These are phyloP conservation scores for Indri indri DNA, from an alignment of 2,113 vertebrate genomes.

Conservation along the genomic window DNA sequence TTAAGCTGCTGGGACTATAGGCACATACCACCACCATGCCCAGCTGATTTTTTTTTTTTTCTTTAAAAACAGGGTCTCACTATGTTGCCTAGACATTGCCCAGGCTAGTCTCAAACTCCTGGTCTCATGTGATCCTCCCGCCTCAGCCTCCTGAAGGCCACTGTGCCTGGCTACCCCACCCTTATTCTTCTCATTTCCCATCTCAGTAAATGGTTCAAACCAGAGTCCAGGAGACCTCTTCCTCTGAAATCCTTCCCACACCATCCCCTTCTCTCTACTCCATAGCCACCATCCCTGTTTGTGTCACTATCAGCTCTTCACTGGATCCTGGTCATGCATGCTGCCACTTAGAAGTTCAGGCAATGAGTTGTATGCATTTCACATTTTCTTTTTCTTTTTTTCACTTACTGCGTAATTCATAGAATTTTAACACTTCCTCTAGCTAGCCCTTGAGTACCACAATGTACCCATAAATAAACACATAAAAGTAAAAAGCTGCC, in stretches of 20 bases:
- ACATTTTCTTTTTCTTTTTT: neutral
- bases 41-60: no score
- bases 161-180: no score
- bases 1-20: no score
- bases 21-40: no score
- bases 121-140: no score
- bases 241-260: neutral
- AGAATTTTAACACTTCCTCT: neutral
- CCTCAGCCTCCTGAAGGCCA: no score
- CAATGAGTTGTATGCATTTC: neutral
- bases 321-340: neutral
- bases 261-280: neutral
- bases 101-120: no score
- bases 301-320: neutral
- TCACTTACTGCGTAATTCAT: neutral
- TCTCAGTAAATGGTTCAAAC: neutral
- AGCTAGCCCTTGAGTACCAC: neutral
- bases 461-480: neutral
- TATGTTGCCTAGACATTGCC: no score
- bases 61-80: no score
- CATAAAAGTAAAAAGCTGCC: neutral
- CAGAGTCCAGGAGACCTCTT: neutral
- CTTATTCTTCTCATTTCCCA: neutral
- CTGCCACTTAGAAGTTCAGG: neutral
- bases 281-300: neutral